A percentile compares a stretch with the other conserved stretches of the same genome.
Conservation (phyloP, 2,113 vertebrate species). For the Noturus placidus region DNA sequence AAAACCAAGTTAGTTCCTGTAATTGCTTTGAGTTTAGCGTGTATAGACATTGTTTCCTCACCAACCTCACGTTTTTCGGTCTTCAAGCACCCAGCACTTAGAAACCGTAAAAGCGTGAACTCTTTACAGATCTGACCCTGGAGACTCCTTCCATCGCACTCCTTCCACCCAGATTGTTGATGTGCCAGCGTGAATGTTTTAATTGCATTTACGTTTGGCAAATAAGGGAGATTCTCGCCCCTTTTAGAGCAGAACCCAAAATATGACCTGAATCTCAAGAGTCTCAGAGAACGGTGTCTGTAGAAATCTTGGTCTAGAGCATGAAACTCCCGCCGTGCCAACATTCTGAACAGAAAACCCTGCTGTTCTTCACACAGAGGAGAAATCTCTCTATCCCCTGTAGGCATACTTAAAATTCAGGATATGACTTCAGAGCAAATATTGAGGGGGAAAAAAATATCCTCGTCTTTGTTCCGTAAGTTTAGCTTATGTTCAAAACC, state of each 20-base stretch:
- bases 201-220: not conserved
- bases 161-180: not conserved
- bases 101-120: not conserved
- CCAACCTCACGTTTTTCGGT: not conserved
- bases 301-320: not conserved
- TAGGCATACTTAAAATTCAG: constrained; percentile 3
- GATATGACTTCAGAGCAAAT: not conserved
- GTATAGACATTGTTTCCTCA: not conserved
- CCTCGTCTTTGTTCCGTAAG: constrained; percentile 18
- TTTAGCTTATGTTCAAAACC: not conserved
- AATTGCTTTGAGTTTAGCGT: not conserved
- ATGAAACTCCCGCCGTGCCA: not conserved
- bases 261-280: not conserved
- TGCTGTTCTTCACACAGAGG: not conserved
- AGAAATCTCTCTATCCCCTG: not conserved
- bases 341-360: not conserved
- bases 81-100: not conserved
- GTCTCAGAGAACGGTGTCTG: not conserved
- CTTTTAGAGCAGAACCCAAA: not conserved
- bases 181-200: not conserved
- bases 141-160: not conserved
- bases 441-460: not conserved
- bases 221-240: not conserved
- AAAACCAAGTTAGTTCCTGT: not conserved
- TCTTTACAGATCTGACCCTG: not conserved